Conservation (phyloP, 64 coral and sea anemone genomes). For the Porites australiensis region DNA sequence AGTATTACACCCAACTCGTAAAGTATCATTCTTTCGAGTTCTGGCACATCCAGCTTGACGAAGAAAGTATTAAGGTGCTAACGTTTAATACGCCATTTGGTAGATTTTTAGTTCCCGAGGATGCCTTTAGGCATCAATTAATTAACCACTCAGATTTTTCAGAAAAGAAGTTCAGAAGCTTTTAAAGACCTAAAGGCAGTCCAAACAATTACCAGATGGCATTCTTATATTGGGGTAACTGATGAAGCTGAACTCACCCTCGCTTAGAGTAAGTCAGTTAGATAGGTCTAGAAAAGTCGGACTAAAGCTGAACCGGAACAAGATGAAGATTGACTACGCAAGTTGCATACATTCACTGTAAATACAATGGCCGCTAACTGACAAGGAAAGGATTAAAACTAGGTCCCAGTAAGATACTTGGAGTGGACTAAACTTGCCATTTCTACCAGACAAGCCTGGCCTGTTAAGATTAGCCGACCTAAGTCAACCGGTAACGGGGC, state of each 20-base stretch:
- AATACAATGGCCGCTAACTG: too few relatives aligned
- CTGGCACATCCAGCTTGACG: conserved; percentile 30
- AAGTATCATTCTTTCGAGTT: neutral
- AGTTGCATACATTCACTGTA: too few relatives aligned
- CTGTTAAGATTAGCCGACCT: conserved; percentile 6
- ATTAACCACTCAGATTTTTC: neutral
- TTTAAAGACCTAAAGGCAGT: conserved; percentile 9
- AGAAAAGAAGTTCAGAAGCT: conserved; percentile 1
- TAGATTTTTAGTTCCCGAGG: neutral
- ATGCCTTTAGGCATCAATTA: conserved; percentile 6
- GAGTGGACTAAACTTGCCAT: too few relatives aligned
- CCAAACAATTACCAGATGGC: neutral
- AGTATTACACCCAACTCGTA: neutral
- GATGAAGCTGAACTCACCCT: neutral
- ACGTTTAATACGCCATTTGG: conserved; percentile 28
- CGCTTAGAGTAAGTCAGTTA: neutral
- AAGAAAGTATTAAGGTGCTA: neutral
- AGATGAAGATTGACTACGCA: too few relatives aligned
- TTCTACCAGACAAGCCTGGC: too few relatives aligned
- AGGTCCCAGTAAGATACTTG: too few relatives aligned
- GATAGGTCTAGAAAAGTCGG: too few relatives aligned
- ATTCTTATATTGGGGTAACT: conserved; percentile 18
- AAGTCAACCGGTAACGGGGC: neutral
- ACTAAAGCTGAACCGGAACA: too few relatives aligned
- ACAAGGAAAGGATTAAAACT: too few relatives aligned